These are phyloP conservation scores for Drosophila dunni DNA, from an alignment of 1,140 invertebrate species.

Conservation along the genomic window DNA sequence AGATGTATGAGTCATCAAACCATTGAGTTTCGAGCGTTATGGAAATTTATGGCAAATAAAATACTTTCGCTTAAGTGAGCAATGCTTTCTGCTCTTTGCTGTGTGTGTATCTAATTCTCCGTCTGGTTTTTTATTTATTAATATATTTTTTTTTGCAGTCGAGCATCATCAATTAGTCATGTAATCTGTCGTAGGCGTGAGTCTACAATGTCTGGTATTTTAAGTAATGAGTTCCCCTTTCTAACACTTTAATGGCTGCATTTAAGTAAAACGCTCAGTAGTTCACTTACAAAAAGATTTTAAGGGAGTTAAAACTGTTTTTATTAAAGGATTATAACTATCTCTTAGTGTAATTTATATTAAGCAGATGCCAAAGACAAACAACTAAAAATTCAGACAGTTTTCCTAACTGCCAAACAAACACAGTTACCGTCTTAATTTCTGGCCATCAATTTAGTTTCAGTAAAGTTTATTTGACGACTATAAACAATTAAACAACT, in stretches of 20 bases:
- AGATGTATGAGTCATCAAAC: conserved; percentile 54
- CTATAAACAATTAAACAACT: conserved; percentile 15
- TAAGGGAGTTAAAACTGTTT: too few species aligned
- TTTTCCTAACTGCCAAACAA: too few species aligned
- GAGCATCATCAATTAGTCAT: conserved; percentile 59
- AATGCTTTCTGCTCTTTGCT: conserved; percentile 23
- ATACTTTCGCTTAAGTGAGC: conserved; percentile 64
- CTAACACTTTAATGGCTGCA: neutral
- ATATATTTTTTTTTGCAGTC: conserved; percentile 9
- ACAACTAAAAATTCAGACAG: too few species aligned
- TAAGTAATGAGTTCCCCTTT: neutral
- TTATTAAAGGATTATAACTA: too few species aligned
- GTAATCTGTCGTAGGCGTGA: conserved; percentile 38
- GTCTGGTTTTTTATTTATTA: neutral
- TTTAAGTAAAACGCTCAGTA: neutral
- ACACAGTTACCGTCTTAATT: neutral
- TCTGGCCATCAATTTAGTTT: neutral
- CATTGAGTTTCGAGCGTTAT: conserved; percentile 50
- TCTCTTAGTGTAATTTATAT: too few species aligned
- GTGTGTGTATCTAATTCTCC: conserved; percentile 45
- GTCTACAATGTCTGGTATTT: conserved; percentile 9
- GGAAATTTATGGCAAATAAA: conserved; percentile 71
- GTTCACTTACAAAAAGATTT: neutral
- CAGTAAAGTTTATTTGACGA: neutral
- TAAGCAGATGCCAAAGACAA: too few species aligned